Evolutionary conservation across 2,888 invertebrate genomes (phyloP).

Genomic region (Nebria brevicollis): DNA sequence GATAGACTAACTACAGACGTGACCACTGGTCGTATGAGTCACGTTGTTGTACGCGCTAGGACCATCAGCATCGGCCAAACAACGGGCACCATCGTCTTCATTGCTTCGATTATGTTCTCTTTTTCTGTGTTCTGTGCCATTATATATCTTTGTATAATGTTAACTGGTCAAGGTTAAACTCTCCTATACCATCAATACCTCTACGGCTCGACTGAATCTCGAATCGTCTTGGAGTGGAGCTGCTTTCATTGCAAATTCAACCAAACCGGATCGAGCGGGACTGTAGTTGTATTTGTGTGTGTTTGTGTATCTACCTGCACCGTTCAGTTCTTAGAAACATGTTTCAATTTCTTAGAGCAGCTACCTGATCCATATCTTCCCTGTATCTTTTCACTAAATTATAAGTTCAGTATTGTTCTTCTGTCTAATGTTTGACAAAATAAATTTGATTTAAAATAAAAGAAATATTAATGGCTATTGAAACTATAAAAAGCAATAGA

Average conservation of each 20-base stretch:
- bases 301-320: constrained; percentile 1
- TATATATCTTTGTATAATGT: constrained; percentile 4
- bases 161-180: constrained; percentile 20
- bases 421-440: neutral
- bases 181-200: neutral
- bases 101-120: constrained; percentile 15
- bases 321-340: neutral
- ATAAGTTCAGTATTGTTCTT: neutral
- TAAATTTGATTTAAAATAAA: neutral
- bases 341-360: neutral
- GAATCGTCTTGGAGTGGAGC: constrained; percentile 1
- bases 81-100: constrained; percentile 6
- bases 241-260: neutral
- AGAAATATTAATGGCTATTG: too few species aligned
- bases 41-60: constrained; percentile 12
- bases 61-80: constrained; percentile 4
- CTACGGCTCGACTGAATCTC: neutral
- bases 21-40: constrained; percentile 7
- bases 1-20: constrained; percentile 11
- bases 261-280: neutral
- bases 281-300: neutral
- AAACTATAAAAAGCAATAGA: neutral
- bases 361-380: neutral
- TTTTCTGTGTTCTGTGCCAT: constrained; percentile 9
- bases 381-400: neutral